These are phyloP conservation scores for Smithornis capensis DNA, from an alignment of 2,113 vertebrate genomes.

Conservation along the genomic window DNA sequence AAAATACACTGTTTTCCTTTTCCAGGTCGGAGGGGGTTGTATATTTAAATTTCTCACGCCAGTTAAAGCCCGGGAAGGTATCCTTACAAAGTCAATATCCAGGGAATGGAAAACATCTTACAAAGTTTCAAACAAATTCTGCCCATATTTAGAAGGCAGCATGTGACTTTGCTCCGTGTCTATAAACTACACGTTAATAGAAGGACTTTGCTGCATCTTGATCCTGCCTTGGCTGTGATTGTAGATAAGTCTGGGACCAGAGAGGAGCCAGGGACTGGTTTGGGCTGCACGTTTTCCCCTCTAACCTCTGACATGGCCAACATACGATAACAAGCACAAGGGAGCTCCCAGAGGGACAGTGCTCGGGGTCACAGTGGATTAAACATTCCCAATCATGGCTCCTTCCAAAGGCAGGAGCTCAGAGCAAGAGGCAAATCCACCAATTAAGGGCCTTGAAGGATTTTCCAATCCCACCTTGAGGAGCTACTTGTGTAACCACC, in stretches of 20 bases:
- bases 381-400: conserved; percentile 44
- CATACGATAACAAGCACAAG: conserved; percentile 49
- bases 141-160: neutral
- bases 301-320: conserved; percentile 67
- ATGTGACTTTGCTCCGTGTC: neutral
- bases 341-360: conserved; percentile 52
- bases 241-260: conserved; percentile 7
- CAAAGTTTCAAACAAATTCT: conserved; percentile 10
- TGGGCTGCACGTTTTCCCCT: conserved; percentile 53
- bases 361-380: conserved; percentile 62
- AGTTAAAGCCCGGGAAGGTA: conserved; percentile 5
- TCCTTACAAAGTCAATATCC: neutral
- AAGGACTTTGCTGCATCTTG: neutral
- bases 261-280: conserved; percentile 44
- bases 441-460: conserved; percentile 17
- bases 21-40: neutral
- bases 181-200: neutral
- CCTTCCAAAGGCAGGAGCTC: conserved; percentile 32
- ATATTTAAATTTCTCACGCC: conserved; percentile 49
- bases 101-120: conserved; percentile 41
- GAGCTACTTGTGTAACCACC: neutral
- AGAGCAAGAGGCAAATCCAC: neutral
- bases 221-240: neutral
- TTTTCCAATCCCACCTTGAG: neutral
- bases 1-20: conserved; percentile 42